Base-by-base conservation (phyloP, 2,888 invertebrate genomes). In the Hirtodrosophila alboralis region DNA sequence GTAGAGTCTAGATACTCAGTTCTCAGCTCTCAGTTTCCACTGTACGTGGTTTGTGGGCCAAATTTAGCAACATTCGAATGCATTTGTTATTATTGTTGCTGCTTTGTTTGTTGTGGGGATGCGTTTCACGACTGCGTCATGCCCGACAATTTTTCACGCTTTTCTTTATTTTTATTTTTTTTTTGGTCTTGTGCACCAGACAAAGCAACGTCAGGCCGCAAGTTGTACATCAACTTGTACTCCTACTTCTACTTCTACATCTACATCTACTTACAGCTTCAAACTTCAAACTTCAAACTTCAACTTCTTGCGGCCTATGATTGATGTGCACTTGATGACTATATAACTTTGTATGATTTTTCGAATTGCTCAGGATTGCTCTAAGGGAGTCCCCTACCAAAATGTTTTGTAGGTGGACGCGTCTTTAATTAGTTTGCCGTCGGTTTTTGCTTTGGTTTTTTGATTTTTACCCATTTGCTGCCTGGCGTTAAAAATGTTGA, bases 301-400 rank as follows among this genome's bases (percentile, higher is more conserved):
- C 45, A 63, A 61, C 65, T 63, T 71, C 56, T 66, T 63, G 66
- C 67, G 67, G 71, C 75, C 73, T 81, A 87, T 87, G 87, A 87
- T 87, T 87, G 87, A 87, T 87, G 87, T 84, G 41, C 77, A 75
- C 80, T 87, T 87, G 87, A 87, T 87, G 87, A 87, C 86, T 87
- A 83, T 69, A 87, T 87, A 85, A 85, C 81, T 86, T 85, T 79
- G 84, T 84, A 81, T 84, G 83, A 75, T 77, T 79, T 78, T 62
- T 61, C 67, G 75, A 64, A 57, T 69, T 47, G 54, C 62, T 51
- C 36, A 16, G 18, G 33, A 34, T 51, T 41, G 23, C 7, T 9
- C 30, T 23, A 36, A 30, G 33, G 8, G 53, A 49, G 45, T 16
- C 14, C n/a, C 30, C 16, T 8, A n/a, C n/a, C n/a, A n/a, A n/a